A percentile compares a stretch with the other conserved stretches of the same genome.
These are phyloP conservation scores for Hexactinellida sp. DNA, from an alignment of 37 sponge, comb jelly and placozoan species.

Conservation along the genomic window DNA sequence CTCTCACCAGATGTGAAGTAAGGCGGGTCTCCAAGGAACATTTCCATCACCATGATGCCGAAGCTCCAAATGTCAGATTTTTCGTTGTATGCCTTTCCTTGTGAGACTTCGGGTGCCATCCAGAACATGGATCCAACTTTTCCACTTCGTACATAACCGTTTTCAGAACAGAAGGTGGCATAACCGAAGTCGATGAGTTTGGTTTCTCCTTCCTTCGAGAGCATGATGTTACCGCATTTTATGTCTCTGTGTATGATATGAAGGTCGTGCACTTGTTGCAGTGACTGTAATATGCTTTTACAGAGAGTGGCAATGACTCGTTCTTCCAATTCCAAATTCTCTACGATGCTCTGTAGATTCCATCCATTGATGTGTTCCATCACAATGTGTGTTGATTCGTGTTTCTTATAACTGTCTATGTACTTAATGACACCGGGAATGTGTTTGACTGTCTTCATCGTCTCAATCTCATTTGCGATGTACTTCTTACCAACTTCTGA, in stretches of 20 bases:
- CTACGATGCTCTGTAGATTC: background rate
- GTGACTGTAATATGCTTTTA: background rate
- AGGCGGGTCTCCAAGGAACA: constrained; percentile 8
- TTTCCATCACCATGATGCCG: constrained; percentile 12
- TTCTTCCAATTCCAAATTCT: constrained; percentile 17
- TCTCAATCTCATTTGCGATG: background rate
- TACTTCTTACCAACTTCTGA: background rate
- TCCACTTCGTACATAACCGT: background rate
- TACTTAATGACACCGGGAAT: background rate
- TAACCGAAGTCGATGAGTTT: background rate
- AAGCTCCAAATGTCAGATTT: constrained; percentile 10
- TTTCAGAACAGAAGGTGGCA: background rate
- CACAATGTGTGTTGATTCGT: background rate
- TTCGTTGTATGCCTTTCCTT: background rate
- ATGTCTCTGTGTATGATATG: constrained; percentile 17
- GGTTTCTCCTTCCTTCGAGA: background rate
- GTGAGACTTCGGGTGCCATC: background rate
- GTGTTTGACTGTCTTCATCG: background rate
- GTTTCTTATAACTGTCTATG: background rate
- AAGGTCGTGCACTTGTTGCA: background rate
- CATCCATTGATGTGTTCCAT: constrained; percentile 15
- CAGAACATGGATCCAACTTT: constrained; percentile 11
- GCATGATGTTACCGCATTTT: constrained; percentile 10
- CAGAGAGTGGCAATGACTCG: background rate
- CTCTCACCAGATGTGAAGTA: background rate